Evolutionary conservation across 2,797 vertebrate species (phyloP), one percentile per base, ranked within the genome.

Genomic region (Zalophus californianus): DNA sequence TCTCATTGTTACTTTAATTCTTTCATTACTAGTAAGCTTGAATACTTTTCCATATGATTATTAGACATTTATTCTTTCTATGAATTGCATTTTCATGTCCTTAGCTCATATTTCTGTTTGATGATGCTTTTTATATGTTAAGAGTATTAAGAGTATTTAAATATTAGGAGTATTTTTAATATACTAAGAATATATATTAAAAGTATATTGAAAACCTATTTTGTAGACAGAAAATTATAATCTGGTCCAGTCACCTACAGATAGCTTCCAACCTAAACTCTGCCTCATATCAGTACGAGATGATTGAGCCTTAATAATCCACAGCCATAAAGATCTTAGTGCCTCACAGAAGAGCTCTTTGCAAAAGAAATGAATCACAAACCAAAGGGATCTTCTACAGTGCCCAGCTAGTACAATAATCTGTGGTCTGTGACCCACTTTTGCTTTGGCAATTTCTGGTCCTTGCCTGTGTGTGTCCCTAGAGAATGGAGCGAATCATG

Each of bases 361-460:
- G 62, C 80, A 86, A 92, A 87, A 70, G 56, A 94, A 90, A 96
- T 77, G 70, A 90, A 68, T 75, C 79, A 75, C 41, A 64, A 66
- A 83, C 27, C 23, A 15, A 87, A 62, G 91, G 58, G 27, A 15
- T 75, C 78, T 95, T 54, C 52, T 18, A 1, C 73, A 62, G 35
- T 91, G 20, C n/a, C 52, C 88, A 73, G 2, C 90, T 92, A 90
- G 25, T 21, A 75, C 72, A 80, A 90, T 50, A 60, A 72, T 72
- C 73, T 87, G 15, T 18, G 70, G 64, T 75, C 87, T 94, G 23
- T 96, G 77, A 72, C 70, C 52, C 54, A 77, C 38, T 85, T 94
- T 21, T 66, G n/a, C 85, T 60, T 66, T 48, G 72, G 91, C 18
- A 66, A 94, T 85, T 96, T 95, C 64, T 90, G 75, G 73, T 79